Conservation (phyloP, 2,113 vertebrate species). For the Phaethon lepturus region DNA sequence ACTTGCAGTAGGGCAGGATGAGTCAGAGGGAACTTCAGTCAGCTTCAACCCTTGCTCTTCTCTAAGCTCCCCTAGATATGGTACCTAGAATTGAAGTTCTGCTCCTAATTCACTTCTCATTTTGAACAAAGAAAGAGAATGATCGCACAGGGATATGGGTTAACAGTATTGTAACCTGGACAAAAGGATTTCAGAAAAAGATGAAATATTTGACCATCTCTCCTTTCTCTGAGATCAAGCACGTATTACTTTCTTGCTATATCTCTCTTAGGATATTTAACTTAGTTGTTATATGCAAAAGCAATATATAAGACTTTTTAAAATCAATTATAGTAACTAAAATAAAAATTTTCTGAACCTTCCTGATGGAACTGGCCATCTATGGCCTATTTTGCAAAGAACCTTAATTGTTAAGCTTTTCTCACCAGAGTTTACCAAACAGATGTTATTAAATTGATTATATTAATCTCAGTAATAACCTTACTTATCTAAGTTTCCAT, state of each 20-base stretch:
- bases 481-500: neutral
- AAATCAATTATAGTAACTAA: neutral
- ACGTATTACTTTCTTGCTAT: neutral
- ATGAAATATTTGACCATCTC: neutral
- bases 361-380: neutral
- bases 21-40: neutral
- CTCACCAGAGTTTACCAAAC: neutral
- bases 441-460: neutral
- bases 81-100: neutral
- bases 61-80: neutral
- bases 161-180: neutral
- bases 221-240: neutral
- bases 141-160: neutral
- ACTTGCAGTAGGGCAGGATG: neutral
- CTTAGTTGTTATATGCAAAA: neutral
- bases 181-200: neutral
- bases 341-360: neutral
- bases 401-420: neutral
- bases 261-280: neutral
- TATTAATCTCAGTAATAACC: neutral
- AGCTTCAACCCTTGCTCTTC: neutral
- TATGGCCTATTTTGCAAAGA: neutral
- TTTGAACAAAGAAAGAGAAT: neutral
- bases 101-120: neutral
- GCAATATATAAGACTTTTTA: neutral